Base-by-base conservation (phyloP, 2,113 vertebrate species). In the Phoenicopterus ruber region DNA sequence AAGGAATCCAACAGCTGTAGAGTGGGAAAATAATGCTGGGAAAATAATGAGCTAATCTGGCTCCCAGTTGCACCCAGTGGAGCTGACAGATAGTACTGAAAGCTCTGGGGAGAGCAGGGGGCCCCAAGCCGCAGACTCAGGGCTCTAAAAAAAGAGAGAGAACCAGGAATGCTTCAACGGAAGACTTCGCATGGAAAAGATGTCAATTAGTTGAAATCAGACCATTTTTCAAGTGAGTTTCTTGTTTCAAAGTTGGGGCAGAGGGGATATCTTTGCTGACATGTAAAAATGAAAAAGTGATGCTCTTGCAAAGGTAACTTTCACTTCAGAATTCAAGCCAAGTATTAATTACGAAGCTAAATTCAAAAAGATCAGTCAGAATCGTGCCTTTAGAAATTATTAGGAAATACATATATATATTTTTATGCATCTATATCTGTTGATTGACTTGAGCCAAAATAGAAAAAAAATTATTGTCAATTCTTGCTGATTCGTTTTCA, bases 11-110 rank as follows among this genome's bases (percentile, higher is more conserved):
- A 90, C 96, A 97, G 96, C 93, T 96, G 94, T 34, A 17, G 70
- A 94, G 82, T 62, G 79, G 84, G 81, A 72, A 89, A 96, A 91
- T 72, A 93, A 96, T 28, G 91, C 91, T 91, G 86, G 93, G 94
- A 82, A 87, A 96, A 91, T 96, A 96, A 97, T 93, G 93, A 97
- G 93, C 87, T 95, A 90, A 96, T 94, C 78, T 86, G 62, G 49
- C 71, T 96, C 82, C 90, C 93, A 93, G 73, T 95, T 82, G 92
- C 62, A 90, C 78, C 78, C 93, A 90, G 62, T 65, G 66, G 93
- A 88, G 90, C 93, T 94, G 94, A 85, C 46, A 85, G 84, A 88
- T 59, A 80, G 36, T 1, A 26, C 0, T 25, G 66, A 76, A 63
- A 72, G 77, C 70, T 82, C 72, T 47, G 81, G 44, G 61, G 82